Evolutionary conservation across 1,140 invertebrate genomes (phyloP).

Genomic region (Coptotermes formosanus): DNA sequence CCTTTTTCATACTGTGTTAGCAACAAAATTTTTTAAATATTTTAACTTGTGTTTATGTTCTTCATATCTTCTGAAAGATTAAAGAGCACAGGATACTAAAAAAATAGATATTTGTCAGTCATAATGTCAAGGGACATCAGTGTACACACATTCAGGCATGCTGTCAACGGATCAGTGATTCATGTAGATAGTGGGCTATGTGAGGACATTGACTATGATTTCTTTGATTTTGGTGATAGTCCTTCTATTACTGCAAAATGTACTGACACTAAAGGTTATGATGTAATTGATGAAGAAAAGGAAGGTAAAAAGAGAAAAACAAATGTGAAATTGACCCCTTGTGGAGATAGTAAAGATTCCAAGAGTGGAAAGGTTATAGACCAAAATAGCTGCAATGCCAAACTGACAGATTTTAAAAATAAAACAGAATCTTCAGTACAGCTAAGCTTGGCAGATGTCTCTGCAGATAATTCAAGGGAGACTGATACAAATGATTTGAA

Average conservation of each 20-base stretch:
- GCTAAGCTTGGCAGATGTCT: background rate
- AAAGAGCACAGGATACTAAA: background rate
- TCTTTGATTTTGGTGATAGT: background rate
- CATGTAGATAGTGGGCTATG: background rate
- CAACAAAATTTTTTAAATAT: background rate
- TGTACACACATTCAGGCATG: background rate
- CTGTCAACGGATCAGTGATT: background rate
- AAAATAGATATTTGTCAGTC: background rate
- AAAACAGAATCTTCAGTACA: background rate
- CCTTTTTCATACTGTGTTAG: background rate
- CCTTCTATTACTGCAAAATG: background rate
- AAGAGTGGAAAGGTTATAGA: background rate
- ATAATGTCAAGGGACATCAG: background rate
- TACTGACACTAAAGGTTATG: background rate
- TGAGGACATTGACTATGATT: conserved; percentile 25
- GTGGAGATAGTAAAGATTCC: background rate
- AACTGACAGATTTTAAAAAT: background rate
- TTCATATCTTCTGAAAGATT: too few relatives aligned
- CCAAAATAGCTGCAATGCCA: background rate
- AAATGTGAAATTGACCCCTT: background rate
- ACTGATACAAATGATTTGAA: background rate
- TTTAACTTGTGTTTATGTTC: background rate
- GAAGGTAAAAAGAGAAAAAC: background rate
- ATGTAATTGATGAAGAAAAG: background rate
- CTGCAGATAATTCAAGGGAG: background rate